Percentiles rank a stretch among this genome's conserved stretches.
phyloP scores from a whole-genome alignment of 2,888 invertebrate species.

The Trissolcus brochymenae region DNA sequence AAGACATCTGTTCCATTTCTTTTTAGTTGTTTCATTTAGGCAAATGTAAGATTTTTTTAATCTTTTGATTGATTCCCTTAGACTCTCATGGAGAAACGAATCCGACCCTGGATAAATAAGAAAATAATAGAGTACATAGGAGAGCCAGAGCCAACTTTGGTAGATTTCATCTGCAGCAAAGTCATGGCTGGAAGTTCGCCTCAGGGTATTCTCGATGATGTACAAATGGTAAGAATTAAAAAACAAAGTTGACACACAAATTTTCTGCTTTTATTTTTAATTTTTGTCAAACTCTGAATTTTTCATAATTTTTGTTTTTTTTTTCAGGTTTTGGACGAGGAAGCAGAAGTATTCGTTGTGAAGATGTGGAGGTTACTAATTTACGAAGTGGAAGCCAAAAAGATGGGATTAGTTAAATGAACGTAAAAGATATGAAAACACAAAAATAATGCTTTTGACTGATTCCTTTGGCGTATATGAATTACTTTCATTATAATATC shows the following conservation, averaged over 20 bases:
- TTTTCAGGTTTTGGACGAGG: conserved; percentile 96
- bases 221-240: conserved; percentile 89
- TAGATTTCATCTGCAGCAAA: conserved; percentile 99
- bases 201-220: conserved; percentile 96
- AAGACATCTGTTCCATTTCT: conserved; percentile 58
- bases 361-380: conserved; percentile 99
- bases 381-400: conserved; percentile 99
- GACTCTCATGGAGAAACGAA: conserved; percentile 93
- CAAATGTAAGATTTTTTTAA: not conserved
- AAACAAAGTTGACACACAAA: not conserved
- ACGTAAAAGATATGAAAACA: conserved; percentile 23
- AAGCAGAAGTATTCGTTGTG: conserved; percentile 99
- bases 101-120: conserved; percentile 99
- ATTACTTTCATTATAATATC: conserved; percentile 67
- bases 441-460: conserved; percentile 59
- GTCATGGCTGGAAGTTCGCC: conserved; percentile 95
- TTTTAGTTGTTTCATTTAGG: not conserved
- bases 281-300: not conserved
- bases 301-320: too few relatives aligned
- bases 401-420: conserved; percentile 90
- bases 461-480: conserved; percentile 67
- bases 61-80: conserved; percentile 73
- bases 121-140: conserved; percentile 99
- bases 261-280: too few relatives aligned
- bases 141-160: conserved; percentile 97